phyloP scores from a whole-genome alignment of 2,113 vertebrate species.

The Urocitellus parryii region DNA sequence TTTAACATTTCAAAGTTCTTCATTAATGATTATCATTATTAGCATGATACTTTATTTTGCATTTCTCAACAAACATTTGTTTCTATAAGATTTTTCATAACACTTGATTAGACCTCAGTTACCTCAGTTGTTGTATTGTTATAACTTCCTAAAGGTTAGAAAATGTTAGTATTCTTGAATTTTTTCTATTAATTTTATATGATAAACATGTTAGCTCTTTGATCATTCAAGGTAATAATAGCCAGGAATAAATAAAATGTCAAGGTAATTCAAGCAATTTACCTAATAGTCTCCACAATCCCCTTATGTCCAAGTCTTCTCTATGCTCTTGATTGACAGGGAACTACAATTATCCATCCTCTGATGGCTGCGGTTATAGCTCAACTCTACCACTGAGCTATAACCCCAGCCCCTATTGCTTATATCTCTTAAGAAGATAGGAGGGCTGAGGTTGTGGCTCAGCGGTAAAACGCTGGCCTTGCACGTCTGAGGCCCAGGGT shows the following conservation, averaged over 20 bases:
- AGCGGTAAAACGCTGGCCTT: too few species aligned
- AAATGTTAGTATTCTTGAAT: background rate
- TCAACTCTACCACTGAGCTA: too few species aligned
- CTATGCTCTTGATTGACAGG: background rate
- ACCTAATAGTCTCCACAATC: background rate
- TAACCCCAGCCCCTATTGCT: too few species aligned
- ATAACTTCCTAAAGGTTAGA: background rate
- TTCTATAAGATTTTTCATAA: background rate
- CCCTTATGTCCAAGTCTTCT: background rate
- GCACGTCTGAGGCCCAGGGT: too few species aligned
- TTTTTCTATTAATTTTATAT: constrained; percentile 29
- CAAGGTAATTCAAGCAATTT: background rate
- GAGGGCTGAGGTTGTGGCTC: too few species aligned
- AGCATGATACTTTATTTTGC: background rate
- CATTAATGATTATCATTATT: background rate
- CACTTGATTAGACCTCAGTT: background rate
- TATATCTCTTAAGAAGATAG: too few species aligned
- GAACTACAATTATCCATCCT: background rate
- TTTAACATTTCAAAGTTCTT: background rate
- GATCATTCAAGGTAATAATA: background rate
- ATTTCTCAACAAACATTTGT: background rate
- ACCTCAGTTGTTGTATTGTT: background rate
- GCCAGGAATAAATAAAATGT: constrained; percentile 36
- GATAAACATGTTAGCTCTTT: background rate
- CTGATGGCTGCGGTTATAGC: too few species aligned